A percentile compares a stretch with the other conserved stretches of the same genome.
These are phyloP conservation scores for Tetraodon nigroviridis DNA, from an alignment of 2,113 vertebrate species.

Conservation along the genomic window DNA sequence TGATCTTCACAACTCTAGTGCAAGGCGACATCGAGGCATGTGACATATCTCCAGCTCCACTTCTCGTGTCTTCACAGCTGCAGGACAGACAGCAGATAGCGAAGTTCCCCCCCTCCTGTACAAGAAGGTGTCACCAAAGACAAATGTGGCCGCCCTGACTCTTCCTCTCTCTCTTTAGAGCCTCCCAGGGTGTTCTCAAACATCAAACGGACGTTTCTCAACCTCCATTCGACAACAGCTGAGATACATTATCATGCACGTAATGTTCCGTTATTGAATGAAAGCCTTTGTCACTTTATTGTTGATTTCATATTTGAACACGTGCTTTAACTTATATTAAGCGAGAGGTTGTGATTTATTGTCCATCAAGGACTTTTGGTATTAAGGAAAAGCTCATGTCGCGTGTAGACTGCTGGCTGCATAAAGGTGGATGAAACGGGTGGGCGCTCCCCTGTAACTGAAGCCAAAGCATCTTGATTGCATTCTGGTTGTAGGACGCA, in stretches of 20 bases:
- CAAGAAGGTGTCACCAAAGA: slow-evolving; percentile 35
- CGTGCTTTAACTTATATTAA: slow-evolving; percentile 48
- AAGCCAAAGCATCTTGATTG: too few relatives aligned
- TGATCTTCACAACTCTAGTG: slow-evolving; percentile 22
- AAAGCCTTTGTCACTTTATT: slow-evolving; percentile 42
- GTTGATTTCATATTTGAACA: slow-evolving; percentile 26
- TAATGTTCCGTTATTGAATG: slow-evolving; percentile 21
- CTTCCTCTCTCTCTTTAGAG: background rate
- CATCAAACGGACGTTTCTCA: slow-evolving; percentile 37
- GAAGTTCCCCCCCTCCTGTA: slow-evolving; percentile 18
- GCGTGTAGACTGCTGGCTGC: slow-evolving; percentile 14
- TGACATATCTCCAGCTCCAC: slow-evolving; percentile 20
- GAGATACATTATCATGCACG: slow-evolving; percentile 24
- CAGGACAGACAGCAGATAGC: slow-evolving; percentile 21
- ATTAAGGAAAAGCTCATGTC: slow-evolving; percentile 29
- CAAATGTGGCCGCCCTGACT: background rate
- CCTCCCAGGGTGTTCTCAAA: slow-evolving; percentile 17
- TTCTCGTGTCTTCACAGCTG: slow-evolving; percentile 27
- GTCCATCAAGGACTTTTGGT: slow-evolving; percentile 22
- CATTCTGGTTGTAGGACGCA: too few relatives aligned
- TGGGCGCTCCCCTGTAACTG: too few relatives aligned
- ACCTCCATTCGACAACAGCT: slow-evolving; percentile 28
- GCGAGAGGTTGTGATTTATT: slow-evolving; percentile 44
- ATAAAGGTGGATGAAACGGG: slow-evolving; percentile 16
- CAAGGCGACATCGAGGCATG: slow-evolving; percentile 22